Base-by-base conservation (phyloP, 2,113 vertebrate species). In the Alethe castanea region DNA sequence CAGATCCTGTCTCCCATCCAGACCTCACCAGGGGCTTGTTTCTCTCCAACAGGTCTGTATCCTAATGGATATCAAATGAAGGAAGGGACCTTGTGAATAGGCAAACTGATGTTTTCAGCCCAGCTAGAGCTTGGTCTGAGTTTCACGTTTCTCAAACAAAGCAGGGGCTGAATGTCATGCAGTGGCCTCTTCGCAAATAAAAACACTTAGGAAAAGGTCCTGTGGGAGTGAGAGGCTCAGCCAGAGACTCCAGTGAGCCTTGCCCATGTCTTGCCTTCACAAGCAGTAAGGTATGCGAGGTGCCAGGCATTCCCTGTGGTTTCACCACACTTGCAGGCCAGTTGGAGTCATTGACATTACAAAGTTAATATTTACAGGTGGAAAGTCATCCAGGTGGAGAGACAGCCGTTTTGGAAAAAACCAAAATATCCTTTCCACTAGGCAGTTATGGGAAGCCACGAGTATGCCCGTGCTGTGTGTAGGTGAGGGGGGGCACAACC, bases 21-120 rank as follows among this genome's bases (percentile, higher is more conserved):
- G 45, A 40, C 70, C 40, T 94, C 76, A 86, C 18, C 14, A 50
- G 44, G 28, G 36, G 13, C 50, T 82, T 74, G 52, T 73, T 71
- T 91, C 38, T 87, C 74, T 94, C 69, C 71, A 67, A 14, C 45
- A 92, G 45, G 48, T 77, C 66, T 90, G 53, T 74, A 52, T 83
- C 74, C 77, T 88, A 71, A 40, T 72, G 29, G 61, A 70, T 80
- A 73, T 72, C 57, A 91, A 85, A 72, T 60, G 25, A 74, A 91
- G 60, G 69, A 88, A 90, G 44, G 70, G 53, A 45, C 60, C 86
- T 93, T 53, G 20, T 2, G 1, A 91, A 76, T 22, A 86, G 81
- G 77, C 61, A 91, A 59, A 65, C 22, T 93, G 90, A 91, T 91
- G 86, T 96, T 95, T 95, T 95, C 84, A 97, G 86, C 94, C 61